Evolutionary conservation across 1,140 invertebrate species (phyloP), one percentile per base, ranked within the genome.

Genomic region (Pseudobourletiella spinata): DNA sequence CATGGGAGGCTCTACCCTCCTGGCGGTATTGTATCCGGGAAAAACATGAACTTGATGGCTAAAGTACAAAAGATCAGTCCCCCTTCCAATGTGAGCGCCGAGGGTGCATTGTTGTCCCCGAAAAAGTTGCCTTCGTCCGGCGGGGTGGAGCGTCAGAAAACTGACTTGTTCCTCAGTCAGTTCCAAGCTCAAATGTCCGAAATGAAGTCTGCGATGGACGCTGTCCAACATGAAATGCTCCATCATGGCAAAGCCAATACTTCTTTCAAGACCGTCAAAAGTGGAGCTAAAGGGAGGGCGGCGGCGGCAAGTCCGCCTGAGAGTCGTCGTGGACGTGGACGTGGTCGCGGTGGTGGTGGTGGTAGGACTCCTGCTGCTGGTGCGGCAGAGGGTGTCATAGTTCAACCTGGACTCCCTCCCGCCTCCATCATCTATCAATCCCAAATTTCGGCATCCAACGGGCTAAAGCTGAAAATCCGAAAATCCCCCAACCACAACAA

Each of bases 401-500:
- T 29, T 1, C 11, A 20, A 35, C 4, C 56, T 22, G 39, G 2
- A 20, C 15, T 39, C 15, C n/a, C 26, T 20, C 18, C 43, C n/a
- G 26, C 22, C 18, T 57, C 59, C 18, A 56, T 64, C 6, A 62
- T 44, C 0, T 69, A 69, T 39, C 65, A 66, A 24, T 66, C 64
- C 26, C 68, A 69, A 57, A 67, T 70, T 15, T 60, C 60, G 16
- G 51, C 39, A 6, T 30, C 57, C 66, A 78, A 82, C 65, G 80
- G 82, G 3, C 83, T 84, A 20, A 83, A 83, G 71, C 73, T 84
- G 32, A 77, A 80, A 69, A 84, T 84, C 32, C 81, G 80, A 68
- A 83, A 83, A 72, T 82, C 81, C 16, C 70, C 71, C 51, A 51
- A 35, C 52, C 55, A 57, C 25, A 29, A 61, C 61, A 75, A 72